phyloP scores from a whole-genome alignment of 1,140 invertebrate genomes.

The Parapsyche elsis region DNA sequence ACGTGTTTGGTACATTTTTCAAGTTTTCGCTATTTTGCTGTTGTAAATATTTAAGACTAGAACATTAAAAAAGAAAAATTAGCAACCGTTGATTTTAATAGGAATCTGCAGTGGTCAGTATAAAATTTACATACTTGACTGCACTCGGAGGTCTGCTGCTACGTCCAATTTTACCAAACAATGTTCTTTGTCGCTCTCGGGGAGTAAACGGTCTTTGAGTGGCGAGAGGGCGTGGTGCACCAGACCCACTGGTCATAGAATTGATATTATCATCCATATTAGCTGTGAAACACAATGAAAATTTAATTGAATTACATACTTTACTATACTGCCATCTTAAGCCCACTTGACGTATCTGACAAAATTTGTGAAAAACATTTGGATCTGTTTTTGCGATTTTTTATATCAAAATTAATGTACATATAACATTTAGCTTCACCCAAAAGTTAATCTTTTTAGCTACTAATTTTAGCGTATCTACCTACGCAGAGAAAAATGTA shows the following conservation, averaged over 20 bases:
- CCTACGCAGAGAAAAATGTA: too few species aligned
- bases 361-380: too few species aligned
- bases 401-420: too few species aligned
- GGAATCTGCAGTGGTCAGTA: neutral
- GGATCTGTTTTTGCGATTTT: too few species aligned
- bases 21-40: constrained; percentile 53
- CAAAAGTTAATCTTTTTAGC: too few species aligned
- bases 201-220: constrained; percentile 85
- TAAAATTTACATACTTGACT: constrained; percentile 72
- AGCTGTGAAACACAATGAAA: neutral
- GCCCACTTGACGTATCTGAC: too few species aligned
- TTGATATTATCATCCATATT: constrained; percentile 34
- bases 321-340: too few species aligned
- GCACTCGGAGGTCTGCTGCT: constrained; percentile 79
- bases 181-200: constrained; percentile 76
- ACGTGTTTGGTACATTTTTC: constrained; percentile 15
- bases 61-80: neutral
- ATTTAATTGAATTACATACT: neutral
- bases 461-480: too few species aligned
- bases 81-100: neutral
- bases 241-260: constrained; percentile 44
- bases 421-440: too few species aligned
- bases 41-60: constrained; percentile 65
- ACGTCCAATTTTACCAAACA: constrained; percentile 72
- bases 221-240: constrained; percentile 68